Evolutionary conservation across 2,888 invertebrate genomes (phyloP), one percentile per base, ranked within the genome.

Genomic region (Beris morrisii): DNA sequence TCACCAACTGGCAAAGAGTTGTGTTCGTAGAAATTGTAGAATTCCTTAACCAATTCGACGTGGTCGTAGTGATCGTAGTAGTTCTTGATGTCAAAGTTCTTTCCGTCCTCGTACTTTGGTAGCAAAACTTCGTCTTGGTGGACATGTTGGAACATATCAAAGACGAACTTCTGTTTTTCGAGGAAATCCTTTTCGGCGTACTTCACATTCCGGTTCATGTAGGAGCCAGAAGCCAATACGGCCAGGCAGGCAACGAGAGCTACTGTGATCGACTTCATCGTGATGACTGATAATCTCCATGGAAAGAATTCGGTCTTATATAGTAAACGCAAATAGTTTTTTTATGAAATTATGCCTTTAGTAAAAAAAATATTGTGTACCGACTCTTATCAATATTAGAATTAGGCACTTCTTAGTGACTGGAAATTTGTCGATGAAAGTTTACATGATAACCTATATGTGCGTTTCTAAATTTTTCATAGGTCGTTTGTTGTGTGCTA

Each of bases 31-130:
- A 85, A 76, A 31, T 83, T 79, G 5, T 83, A 76, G 75, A 86
- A 87, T 69, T 85, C 67, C 52, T 86, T 84, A 4, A 88, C 85
- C 53, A 82, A 82, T 72, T 87, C 84, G 7, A 78, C 77, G 75
- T 84, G 84, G 66, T 86, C 86, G 76, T 85, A 89, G 71, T 85
- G 83, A 71, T 85, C 83, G 15, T 82, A 72, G 75, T 88, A 84
- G 7, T 83, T 84, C 72, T 85, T 84, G 46, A 89, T 82, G 70
- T 83, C 81, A 77, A 84, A 91, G 67, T 81, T 83, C 65, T 83
- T 79, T 71, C 86, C 87, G 66, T 86, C 82, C 44, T 86, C 84
- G 65, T 70, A 79, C n/a, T 75, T 73, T 3, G 69, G 71, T 3
- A 72, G 73, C 53, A 75, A 75, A n/a, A 79, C 74, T 68, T 80